phyloP scores from a whole-genome alignment of 1,140 invertebrate genomes.

The Magallana gigas region DNA sequence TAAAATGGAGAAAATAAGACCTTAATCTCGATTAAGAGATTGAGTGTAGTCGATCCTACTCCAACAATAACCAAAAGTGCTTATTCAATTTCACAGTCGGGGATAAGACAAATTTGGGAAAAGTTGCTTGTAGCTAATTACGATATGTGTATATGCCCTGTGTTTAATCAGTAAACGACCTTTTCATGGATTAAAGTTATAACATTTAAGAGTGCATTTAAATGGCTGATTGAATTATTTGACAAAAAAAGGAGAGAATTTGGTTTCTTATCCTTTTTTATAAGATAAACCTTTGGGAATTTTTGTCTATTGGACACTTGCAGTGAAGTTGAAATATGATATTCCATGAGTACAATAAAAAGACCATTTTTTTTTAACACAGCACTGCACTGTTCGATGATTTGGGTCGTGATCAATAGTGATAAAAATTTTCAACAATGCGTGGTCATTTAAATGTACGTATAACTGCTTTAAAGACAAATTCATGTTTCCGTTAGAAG shows the following conservation, averaged over 20 bases:
- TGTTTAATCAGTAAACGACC: neutral
- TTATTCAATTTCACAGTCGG: neutral
- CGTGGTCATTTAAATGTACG: conserved; percentile 2
- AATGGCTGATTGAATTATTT: neutral
- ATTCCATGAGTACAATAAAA: neutral
- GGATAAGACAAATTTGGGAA: neutral
- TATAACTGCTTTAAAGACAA: neutral
- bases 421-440: conserved; percentile 8
- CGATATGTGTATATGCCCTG: neutral
- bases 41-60: no score
- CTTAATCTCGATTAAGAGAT: no score
- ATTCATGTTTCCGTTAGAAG: neutral
- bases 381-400: neutral
- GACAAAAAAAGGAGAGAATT: neutral
- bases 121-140: neutral
- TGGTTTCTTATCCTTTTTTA: no score
- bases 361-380: neutral
- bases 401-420: neutral
- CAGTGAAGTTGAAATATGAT: neutral
- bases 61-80: no score
- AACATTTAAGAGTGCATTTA: neutral
- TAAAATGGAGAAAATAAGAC: no score
- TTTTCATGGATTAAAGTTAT: neutral
- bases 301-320: neutral
- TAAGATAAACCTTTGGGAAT: neutral